A percentile compares a stretch with the other conserved stretches of the same genome.
These are phyloP conservation scores for Myotis pilosus DNA, from an alignment of 2,797 vertebrate species.

Conservation along the genomic window DNA sequence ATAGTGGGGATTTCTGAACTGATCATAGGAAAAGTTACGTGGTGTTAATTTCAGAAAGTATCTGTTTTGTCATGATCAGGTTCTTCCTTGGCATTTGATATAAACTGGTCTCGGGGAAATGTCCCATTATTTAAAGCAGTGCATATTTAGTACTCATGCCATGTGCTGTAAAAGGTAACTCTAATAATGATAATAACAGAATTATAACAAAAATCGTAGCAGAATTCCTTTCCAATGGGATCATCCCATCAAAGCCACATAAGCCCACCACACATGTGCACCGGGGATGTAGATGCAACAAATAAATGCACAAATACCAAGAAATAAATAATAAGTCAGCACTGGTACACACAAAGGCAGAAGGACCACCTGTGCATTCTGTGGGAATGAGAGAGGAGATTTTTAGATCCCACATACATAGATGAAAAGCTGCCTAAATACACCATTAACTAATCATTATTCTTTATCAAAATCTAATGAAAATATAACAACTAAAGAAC, in stretches of 20 bases:
- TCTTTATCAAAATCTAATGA: not conserved
- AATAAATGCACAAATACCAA: accelerated
- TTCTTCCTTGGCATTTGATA: no score
- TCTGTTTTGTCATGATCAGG: accelerated
- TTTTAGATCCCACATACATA: not conserved
- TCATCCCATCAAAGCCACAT: not conserved
- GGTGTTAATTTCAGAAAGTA: not conserved
- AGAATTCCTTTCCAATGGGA: not conserved
- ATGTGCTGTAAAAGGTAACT: no score
- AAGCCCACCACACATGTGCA: accelerated
- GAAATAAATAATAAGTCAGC: not conserved
- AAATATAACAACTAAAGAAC: not conserved
- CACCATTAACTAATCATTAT: not conserved
- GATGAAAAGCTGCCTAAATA: not conserved
- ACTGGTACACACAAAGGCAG: accelerated
- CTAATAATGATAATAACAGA: not conserved
- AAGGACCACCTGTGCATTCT: not conserved
- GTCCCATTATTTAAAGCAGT: not conserved
- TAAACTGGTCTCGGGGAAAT: not conserved
- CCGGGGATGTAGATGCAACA: accelerated
- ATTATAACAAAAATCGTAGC: accelerated
- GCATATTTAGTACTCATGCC: accelerated
- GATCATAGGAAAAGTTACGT: not conserved
- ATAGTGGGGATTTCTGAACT: accelerated
- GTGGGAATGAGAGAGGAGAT: not conserved